A percentile compares a stretch with the other conserved stretches of the same genome.
Conservation (phyloP, 1,140 invertebrate genomes). For the Drosophila eugracilis region DNA sequence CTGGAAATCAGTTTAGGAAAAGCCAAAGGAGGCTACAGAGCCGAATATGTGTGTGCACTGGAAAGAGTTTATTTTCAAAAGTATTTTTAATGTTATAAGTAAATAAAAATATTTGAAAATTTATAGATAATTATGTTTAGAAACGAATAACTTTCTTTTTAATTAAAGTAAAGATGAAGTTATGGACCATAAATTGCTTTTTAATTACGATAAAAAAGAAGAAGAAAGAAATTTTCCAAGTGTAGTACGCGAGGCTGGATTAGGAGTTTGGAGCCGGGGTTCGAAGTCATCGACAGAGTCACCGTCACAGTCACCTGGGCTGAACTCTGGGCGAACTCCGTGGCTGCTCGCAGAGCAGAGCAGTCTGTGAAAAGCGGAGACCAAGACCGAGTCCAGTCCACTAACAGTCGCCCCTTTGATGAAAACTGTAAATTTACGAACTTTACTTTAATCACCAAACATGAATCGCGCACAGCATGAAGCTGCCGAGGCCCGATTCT, state of each 20-base stretch:
- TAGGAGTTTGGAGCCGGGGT: conserved; percentile 25
- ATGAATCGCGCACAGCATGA: conserved; percentile 84
- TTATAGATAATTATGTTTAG: too few relatives aligned
- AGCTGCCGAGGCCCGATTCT: conserved; percentile 56
- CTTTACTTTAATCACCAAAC: conserved; percentile 84
- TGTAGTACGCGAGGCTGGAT: conserved; percentile 11
- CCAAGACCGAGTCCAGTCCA: conserved; percentile 84
- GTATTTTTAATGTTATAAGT: background rate
- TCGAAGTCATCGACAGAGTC: conserved; percentile 60
- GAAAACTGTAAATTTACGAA: conserved; percentile 85
- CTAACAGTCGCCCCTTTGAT: conserved; percentile 83
- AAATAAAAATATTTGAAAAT: too few relatives aligned
- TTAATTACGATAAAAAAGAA: too few relatives aligned
- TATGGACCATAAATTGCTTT: too few relatives aligned
- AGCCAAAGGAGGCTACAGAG: conserved; percentile 68
- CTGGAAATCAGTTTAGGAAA: conserved; percentile 82
- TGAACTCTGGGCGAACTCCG: conserved; percentile 72
- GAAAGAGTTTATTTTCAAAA: background rate
- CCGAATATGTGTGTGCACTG: conserved; percentile 35
- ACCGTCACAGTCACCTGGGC: conserved; percentile 73
- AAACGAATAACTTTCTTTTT: too few relatives aligned
- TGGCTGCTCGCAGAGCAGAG: conserved; percentile 47
- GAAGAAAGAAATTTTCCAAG: background rate
- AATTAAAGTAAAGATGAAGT: too few relatives aligned
- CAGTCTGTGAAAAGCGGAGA: conserved; percentile 78